Base-by-base conservation (phyloP, 2,888 invertebrate genomes). In the Ernsta delagoae region DNA sequence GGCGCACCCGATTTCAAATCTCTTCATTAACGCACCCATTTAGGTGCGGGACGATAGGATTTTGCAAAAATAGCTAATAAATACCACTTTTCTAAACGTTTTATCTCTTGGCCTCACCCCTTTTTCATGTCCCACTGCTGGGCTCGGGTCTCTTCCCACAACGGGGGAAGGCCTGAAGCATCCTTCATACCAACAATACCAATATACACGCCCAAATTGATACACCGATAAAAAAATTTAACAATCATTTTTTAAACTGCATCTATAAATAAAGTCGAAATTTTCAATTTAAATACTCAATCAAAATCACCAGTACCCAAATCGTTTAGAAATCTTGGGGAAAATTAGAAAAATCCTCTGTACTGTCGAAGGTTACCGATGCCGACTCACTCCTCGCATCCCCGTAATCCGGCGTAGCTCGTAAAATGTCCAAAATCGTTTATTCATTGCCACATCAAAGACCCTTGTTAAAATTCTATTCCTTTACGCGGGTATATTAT, bases 391-490 rank as follows among this genome's bases (percentile, higher is more conserved):
- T 63, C 62, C 63, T 41, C 56, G 54, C 45, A 43, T n/a, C 39
- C 43, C 62, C 70, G 63, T 87, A 85, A 88, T 81, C 82, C 78
- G 71, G 80, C 81, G 77, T 75, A 74, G 61, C 76, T 83, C 85
- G 83, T 88, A 87, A 89, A 89, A 81, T 81, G 84, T 77, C 83
- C 83, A 78, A 80, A 82, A 89, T 88, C 86, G 88, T 86, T 87
- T 88, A 89, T 89, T 89, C 89, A 90, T 88, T 83, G 87, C 84
- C 83, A 83, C 84, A 87, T 89, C 84, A 87, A 81, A 79, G 80
- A 78, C 79, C 82, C 87, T 85, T 82, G 84, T 86, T 88, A 83
- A 87, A 83, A 86, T 87, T 88, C 85, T 83, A 84, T 85, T 84
- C 80, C 81, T 73, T 82, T 7, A 50, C 75, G 74, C 70, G 70